Percentiles rank a stretch among this genome's conserved stretches.
These are phyloP conservation scores for Chelidonichthys spinosus DNA, from an alignment of 2,797 vertebrate species.

Conservation along the genomic window DNA sequence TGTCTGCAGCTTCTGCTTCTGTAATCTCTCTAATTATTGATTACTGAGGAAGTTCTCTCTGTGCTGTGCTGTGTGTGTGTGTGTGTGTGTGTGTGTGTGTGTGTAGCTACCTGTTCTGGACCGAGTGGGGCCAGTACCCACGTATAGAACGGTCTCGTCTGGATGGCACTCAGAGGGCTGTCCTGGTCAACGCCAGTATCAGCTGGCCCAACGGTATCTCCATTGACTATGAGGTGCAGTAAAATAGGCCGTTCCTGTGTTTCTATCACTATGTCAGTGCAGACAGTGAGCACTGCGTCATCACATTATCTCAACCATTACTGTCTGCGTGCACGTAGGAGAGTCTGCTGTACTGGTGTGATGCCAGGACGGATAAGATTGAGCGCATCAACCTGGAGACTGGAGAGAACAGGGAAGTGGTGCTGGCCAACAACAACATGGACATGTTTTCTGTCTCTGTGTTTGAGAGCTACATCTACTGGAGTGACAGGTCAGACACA, in stretches of 20 bases:
- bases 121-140: conserved; percentile 97
- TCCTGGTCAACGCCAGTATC: conserved; percentile 95
- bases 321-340: conserved; percentile 79
- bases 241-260: neutral
- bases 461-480: conserved; percentile 97
- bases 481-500: conserved; percentile 92
- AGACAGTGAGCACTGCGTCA: neutral
- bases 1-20: conserved; percentile 18
- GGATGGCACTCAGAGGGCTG: conserved; percentile 90
- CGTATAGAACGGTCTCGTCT: conserved; percentile 95
- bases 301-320: neutral
- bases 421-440: conserved; percentile 97
- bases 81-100: conserved; percentile 36
- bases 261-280: neutral
- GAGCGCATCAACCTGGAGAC: conserved; percentile 97
- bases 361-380: conserved; percentile 96
- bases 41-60: conserved; percentile 14
- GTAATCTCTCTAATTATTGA: conserved; percentile 29
- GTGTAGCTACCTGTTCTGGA: conserved; percentile 95
- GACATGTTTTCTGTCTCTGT: conserved; percentile 99
- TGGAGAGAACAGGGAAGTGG: conserved; percentile 92
- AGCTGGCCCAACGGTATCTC: conserved; percentile 99
- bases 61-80: conserved; percentile 21
- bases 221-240: conserved; percentile 92
- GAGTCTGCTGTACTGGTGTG: conserved; percentile 95